These are phyloP conservation scores for Lipotes vexillifer DNA, from an alignment of 2,113 vertebrate genomes.

Conservation along the genomic window DNA sequence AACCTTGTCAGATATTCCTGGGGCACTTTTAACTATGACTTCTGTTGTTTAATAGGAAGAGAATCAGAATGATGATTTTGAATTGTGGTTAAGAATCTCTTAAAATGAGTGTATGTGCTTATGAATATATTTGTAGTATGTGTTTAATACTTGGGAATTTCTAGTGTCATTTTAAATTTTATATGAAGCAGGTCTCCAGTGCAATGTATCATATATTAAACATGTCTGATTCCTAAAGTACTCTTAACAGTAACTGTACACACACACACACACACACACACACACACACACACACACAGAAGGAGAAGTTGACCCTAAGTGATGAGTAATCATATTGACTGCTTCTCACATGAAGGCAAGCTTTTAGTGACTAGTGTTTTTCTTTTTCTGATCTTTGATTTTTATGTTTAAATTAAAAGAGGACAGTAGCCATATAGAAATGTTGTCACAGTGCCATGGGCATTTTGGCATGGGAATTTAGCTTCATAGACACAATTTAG, in stretches of 20 bases:
- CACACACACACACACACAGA: not conserved
- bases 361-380: not conserved
- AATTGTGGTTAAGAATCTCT: not conserved
- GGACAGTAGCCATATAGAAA: not conserved
- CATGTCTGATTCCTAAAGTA: not conserved
- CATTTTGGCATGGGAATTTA: constrained; percentile 14
- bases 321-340: not conserved
- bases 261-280: not conserved
- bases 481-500: not conserved
- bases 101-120: not conserved
- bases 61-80: not conserved
- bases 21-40: not conserved
- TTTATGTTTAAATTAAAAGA: not conserved
- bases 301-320: not conserved
- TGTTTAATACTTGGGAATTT: not conserved
- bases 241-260: not conserved
- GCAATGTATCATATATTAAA: not conserved
- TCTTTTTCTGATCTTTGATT: not conserved
- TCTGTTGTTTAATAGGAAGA: not conserved
- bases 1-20: not conserved
- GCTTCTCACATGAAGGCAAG: not conserved
- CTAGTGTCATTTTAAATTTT: not conserved
- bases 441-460: not conserved
- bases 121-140: not conserved
- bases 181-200: not conserved